phyloP scores from a whole-genome alignment of 1,140 invertebrate species.

The Apis laboriosa region DNA sequence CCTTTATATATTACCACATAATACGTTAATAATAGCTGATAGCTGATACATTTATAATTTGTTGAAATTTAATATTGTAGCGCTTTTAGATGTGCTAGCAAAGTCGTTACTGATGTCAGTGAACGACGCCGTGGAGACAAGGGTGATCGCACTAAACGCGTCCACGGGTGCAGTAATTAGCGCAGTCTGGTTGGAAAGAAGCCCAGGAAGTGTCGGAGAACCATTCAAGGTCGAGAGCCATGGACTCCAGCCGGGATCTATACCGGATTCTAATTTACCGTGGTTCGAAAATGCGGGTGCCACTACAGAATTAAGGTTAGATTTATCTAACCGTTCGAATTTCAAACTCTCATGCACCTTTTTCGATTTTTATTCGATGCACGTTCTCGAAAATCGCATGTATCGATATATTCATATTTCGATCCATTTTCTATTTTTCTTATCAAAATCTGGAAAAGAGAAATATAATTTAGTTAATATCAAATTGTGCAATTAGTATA shows the following conservation, averaged over 20 bases:
- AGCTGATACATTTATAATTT: neutral
- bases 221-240: conserved; percentile 78
- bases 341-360: neutral
- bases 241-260: conserved; percentile 79
- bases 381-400: conserved; percentile 3
- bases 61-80: neutral
- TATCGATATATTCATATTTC: neutral
- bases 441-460: too few relatives aligned
- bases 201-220: conserved; percentile 79
- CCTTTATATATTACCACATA: too few relatives aligned
- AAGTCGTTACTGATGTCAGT: conserved; percentile 83
- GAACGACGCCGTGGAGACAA: conserved; percentile 81
- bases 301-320: conserved; percentile 66
- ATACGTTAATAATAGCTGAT: too few relatives aligned
- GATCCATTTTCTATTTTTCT: neutral
- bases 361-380: neutral
- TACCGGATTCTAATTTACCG: conserved; percentile 81
- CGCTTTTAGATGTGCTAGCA: conserved; percentile 82
- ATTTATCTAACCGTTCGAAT: neutral
- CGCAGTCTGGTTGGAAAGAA: conserved; percentile 83
- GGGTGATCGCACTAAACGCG: conserved; percentile 84
- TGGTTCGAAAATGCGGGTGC: conserved; percentile 78
- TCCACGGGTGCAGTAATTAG: conserved; percentile 82
- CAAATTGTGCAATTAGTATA: neutral
- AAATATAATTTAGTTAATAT: neutral